Conservation (phyloP, 2,888 invertebrate genomes). For the Ichneumoninae sp. region DNA sequence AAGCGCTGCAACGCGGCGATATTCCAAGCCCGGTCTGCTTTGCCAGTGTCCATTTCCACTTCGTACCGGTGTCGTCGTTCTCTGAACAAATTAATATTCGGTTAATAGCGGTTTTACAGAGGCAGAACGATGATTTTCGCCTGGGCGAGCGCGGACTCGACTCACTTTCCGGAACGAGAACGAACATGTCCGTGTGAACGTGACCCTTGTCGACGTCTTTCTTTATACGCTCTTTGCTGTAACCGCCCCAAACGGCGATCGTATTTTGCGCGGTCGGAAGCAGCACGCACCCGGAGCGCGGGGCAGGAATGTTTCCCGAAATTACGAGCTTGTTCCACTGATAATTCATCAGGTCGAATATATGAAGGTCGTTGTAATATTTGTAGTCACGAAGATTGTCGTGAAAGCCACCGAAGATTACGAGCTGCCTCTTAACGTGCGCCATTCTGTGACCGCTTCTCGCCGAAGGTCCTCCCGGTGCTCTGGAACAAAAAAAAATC, state of each 20-base stretch:
- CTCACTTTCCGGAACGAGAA: conserved; percentile 88
- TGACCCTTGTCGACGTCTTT: conserved; percentile 91
- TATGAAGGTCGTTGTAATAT: conserved; percentile 94
- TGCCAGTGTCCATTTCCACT: conserved; percentile 90
- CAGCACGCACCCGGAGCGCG: conserved; percentile 93
- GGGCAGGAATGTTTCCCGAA: conserved; percentile 89
- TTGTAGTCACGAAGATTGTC: conserved; percentile 94
- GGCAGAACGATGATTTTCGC: neutral
- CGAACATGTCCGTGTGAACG: conserved; percentile 90
- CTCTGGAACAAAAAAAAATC: conserved; percentile 81
- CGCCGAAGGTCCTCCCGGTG: conserved; percentile 92
- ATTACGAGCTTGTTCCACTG: conserved; percentile 87
- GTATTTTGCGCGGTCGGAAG: conserved; percentile 88
- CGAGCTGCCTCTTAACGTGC: conserved; percentile 90
- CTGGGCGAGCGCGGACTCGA: conserved; percentile 58
- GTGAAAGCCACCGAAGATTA: conserved; percentile 96
- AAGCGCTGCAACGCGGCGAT: conserved; percentile 89
- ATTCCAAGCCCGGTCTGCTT: conserved; percentile 89
- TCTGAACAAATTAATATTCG: conserved; percentile 83
- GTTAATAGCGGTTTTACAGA: neutral
- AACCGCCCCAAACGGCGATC: conserved; percentile 91
- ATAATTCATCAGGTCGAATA: conserved; percentile 92
- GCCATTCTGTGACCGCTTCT: conserved; percentile 96
- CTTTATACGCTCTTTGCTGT: conserved; percentile 90
- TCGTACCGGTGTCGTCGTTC: conserved; percentile 86